Conservation (phyloP, 2,113 vertebrate species). For the Regulus satrapa region DNA sequence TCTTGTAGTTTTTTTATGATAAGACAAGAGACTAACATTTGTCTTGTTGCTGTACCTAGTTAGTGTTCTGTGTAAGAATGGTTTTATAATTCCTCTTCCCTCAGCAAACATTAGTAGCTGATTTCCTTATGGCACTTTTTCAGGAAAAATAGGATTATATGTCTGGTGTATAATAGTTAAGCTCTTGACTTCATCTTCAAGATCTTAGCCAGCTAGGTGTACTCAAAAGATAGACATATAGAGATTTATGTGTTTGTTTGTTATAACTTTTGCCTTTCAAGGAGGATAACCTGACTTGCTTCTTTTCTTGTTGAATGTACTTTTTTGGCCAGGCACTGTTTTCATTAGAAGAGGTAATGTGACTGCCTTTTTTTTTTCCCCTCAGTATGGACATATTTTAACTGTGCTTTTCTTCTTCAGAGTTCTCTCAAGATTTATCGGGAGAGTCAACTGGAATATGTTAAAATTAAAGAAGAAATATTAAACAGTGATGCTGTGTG, state of each 20-base stretch:
- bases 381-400: neutral
- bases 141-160: neutral
- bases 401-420: conserved; percentile 59
- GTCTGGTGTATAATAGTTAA: neutral
- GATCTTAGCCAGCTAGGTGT: neutral
- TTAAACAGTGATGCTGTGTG: conserved; percentile 77
- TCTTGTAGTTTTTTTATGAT: neutral
- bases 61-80: neutral
- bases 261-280: neutral
- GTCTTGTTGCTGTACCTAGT: neutral
- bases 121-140: neutral
- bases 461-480: conserved; percentile 81
- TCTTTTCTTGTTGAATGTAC: neutral
- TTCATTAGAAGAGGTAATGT: neutral
- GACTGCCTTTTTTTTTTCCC: neutral
- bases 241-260: neutral
- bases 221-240: neutral
- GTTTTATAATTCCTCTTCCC: neutral
- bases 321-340: neutral
- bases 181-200: neutral
- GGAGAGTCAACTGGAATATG: conserved; percentile 75
- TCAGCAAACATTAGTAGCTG: neutral
- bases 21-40: neutral
- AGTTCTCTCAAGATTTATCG: conserved; percentile 81
- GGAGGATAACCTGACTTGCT: neutral